Evolutionary conservation across 1,140 invertebrate species (phyloP), one percentile per base, ranked within the genome.

Genomic region (Ceratoteleas bidentatus): DNA sequence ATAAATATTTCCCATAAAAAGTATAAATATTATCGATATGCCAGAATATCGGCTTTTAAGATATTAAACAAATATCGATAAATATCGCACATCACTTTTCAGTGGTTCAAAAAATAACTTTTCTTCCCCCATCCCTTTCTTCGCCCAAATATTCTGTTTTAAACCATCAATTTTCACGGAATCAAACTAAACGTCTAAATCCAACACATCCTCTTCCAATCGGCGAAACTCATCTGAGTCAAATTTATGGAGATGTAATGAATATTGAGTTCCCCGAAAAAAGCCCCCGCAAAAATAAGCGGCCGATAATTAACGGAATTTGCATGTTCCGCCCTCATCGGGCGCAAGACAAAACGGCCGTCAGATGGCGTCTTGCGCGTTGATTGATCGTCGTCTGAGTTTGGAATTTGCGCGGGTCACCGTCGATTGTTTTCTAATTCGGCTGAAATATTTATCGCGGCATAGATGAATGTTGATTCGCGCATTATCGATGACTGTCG

Each of bases 221-320:
- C 52, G 14, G 16, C 50, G 40, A 47, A 34, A 68, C 43, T 68
- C 40, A 16, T 4, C 0, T 13, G 3, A 64, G 38, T 14, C 53
- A 47, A 57, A 68, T 68, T 68, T 68, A 68, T 68, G 64, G 53
- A 68, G 49, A 68, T 68, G 40, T 57, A 57, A 68, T 68, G 64
- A 68, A 68, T 68, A 68, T 68, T 68, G 40, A 68, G 53, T 66
- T 56, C 11, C 47, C 32, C 24, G 33, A 62, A 50, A 62, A 50
- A 7, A 66, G 13, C 40, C 24, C 10, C 36, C 2, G 9, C 52
- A 57, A 68, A 68, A 68, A 68, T 56, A 57, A 66, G 9, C 52
- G 13, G 10, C 43, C 64, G 43, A 40, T 50, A 40, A 62, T 62
- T 49, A 62, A 62, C 24, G 52, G 43, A 62, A 62, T 62, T 62